These are phyloP conservation scores for Monochamus saltuarius DNA, from an alignment of 1,140 invertebrate species.

Conservation along the genomic window DNA sequence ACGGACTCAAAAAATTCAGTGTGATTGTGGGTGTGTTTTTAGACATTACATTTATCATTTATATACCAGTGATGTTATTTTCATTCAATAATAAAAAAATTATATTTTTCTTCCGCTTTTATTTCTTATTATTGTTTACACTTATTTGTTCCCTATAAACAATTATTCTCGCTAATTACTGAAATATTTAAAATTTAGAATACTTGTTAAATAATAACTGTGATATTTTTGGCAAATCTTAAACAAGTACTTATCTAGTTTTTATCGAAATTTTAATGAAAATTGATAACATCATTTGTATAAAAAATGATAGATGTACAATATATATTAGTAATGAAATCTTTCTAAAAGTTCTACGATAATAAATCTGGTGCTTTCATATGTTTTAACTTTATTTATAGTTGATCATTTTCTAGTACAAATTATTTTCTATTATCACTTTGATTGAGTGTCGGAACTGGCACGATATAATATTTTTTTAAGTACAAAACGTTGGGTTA, in stretches of 20 bases:
- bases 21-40: conserved; percentile 1
- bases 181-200: too few species aligned
- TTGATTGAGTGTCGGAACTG: neutral
- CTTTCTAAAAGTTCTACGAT: conserved; percentile 2
- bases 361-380: conserved; percentile 24
- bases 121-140: too few species aligned
- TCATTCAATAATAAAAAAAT: too few species aligned
- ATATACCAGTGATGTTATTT: neutral
- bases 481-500: too few species aligned
- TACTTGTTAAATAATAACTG: too few species aligned
- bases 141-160: too few species aligned
- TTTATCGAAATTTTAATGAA: too few species aligned
- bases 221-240: too few species aligned
- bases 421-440: conserved; percentile 8
- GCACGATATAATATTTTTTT: neutral
- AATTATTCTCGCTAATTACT: too few species aligned
- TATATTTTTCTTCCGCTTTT: too few species aligned
- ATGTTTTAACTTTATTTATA: conserved; percentile 15
- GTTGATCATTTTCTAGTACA: conserved; percentile 15
- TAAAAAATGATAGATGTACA: neutral
- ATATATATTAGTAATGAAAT: neutral
- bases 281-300: too few species aligned
- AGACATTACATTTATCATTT: neutral
- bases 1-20: conserved; percentile 23
- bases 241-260: too few species aligned